Percentiles rank a stretch among this genome's conserved stretches.
phyloP scores from a whole-genome alignment of 1,140 invertebrate species.

The Drosophila nebulosa region DNA sequence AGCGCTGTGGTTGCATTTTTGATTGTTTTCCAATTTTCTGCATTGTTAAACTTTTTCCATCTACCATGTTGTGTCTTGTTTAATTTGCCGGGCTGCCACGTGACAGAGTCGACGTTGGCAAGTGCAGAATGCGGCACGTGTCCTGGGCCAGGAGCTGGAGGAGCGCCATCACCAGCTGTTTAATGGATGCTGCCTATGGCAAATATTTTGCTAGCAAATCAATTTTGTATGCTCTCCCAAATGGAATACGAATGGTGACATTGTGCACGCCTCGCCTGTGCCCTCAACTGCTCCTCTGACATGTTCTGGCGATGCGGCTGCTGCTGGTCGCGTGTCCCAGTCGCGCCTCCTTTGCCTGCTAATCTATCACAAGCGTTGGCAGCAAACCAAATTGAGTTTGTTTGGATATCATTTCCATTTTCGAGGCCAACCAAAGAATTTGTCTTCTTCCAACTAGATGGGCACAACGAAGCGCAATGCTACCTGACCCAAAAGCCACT shows the following conservation, averaged over 20 bases:
- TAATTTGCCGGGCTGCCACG: slow-evolving; percentile 70
- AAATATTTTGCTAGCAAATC: slow-evolving; percentile 75
- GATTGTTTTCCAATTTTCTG: slow-evolving; percentile 81
- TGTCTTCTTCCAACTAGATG: slow-evolving; percentile 15
- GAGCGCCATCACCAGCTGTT: slow-evolving; percentile 36
- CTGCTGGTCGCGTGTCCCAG: slow-evolving; percentile 66
- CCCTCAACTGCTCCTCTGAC: background rate
- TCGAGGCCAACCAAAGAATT: background rate
- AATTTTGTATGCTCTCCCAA: slow-evolving; percentile 68
- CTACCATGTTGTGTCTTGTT: slow-evolving; percentile 58
- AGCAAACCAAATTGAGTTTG: slow-evolving; percentile 74
- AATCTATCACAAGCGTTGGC: slow-evolving; percentile 77
- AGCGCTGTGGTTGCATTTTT: slow-evolving; percentile 48
- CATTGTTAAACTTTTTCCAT: slow-evolving; percentile 75
- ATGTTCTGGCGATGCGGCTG: background rate
- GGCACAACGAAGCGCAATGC: background rate
- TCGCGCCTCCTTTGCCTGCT: slow-evolving; percentile 72
- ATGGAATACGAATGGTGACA: slow-evolving; percentile 61
- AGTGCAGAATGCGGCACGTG: slow-evolving; percentile 63
- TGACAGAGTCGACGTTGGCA: slow-evolving; percentile 54
- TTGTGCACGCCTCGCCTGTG: slow-evolving; percentile 30
- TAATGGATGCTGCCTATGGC: slow-evolving; percentile 53
- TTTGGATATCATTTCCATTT: slow-evolving; percentile 68
- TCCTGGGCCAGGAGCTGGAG: slow-evolving; percentile 15
- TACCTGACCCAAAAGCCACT: slow-evolving; percentile 47